Base-by-base conservation (phyloP, 2,797 vertebrate species). In the Momotus momota region DNA sequence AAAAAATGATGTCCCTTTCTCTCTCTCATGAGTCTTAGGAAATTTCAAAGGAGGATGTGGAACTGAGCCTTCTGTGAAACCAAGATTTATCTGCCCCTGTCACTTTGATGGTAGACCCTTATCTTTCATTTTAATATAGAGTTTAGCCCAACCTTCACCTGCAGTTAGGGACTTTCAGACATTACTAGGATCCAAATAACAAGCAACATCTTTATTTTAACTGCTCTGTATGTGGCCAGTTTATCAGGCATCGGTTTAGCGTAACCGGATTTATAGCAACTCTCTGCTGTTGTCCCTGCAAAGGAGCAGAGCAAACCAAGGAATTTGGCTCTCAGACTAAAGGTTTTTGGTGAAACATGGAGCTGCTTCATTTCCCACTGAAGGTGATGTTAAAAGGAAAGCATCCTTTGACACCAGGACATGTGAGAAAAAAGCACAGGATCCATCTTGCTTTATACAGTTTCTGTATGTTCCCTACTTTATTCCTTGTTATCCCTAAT, bases 51-150 rank as follows among this genome's bases (percentile, higher is more conserved):
- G 38, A 45, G 17, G 14, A 6, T 40, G 31, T 52, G 61, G 14
- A 46, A 62, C 52, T n/a, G 46, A 29, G 18, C 19, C 51, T 70
- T 13, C 27, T 0, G 0, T 46, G 43, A 77, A 81, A 74, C 8
- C 9, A 81, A n/a, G 9, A 43, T 78, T 78, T 41, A 48, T 35
- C 43, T 71, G 35, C 14, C 64, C 41, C 62, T 7, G 1, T 41
- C 9, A 15, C 49, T 71, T 86, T 67, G 12, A 31, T 60, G 4
- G 35, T 11, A 64, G 40, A 70, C 33, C 0, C 12, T 43, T 10
- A 43, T 40, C 43, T 94, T 80, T 40, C 26, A 7, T 70, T 88
- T 88, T 41, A 49, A 49, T 21, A 26, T 40, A 69, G 14, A 16
- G 13, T 69, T 92, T 73, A 73, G 21, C 35, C 52, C 70, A 91